A percentile compares a stretch with the other conserved stretches of the same genome.
Conservation (phyloP, 2,113 vertebrate species). For the Xiphias gladius region DNA sequence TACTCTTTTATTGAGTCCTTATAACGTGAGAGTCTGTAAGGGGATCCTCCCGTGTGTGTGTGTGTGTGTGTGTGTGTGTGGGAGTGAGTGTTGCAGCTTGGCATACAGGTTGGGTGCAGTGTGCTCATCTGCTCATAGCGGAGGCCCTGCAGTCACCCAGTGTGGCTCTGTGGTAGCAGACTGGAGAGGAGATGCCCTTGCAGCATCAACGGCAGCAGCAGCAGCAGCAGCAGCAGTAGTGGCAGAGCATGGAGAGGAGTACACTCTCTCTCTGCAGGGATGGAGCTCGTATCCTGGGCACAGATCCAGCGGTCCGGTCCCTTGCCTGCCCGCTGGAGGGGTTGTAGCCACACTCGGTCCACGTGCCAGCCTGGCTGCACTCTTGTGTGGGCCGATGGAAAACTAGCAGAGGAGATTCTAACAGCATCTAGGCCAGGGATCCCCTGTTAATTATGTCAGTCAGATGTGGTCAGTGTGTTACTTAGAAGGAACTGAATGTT, state of each 20-base stretch:
- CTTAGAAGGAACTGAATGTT: background rate
- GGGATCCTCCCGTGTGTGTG: background rate
- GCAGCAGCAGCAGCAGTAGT: conserved; percentile 11
- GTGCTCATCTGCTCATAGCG: conserved; percentile 16
- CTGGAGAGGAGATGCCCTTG: conserved; percentile 54
- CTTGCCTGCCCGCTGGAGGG: conserved; percentile 32
- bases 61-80: background rate
- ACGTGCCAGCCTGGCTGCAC: conserved; percentile 64
- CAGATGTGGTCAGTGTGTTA: conserved; percentile 2
- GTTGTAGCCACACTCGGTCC: conserved; percentile 54
- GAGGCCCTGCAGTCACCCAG: conserved; percentile 46
- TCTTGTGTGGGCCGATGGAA: conserved; percentile 31
- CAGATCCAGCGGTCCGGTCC: conserved; percentile 55
- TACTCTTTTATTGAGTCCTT: background rate
- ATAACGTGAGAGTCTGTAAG: background rate
- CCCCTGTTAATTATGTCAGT: conserved; percentile 19
- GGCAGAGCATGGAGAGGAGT: conserved; percentile 40
- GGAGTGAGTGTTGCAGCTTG: conserved; percentile 28
- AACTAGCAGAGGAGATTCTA: conserved; percentile 18
- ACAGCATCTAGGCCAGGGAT: conserved; percentile 52
- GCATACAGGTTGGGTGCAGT: conserved; percentile 51
- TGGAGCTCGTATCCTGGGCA: conserved; percentile 50
- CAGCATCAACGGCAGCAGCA: conserved; percentile 43
- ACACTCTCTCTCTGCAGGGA: conserved; percentile 42
- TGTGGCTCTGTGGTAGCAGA: conserved; percentile 24